A percentile compares a stretch with the other conserved stretches of the same genome.
Conservation (phyloP, 2,113 vertebrate species). For the Alligator sinensis region DNA sequence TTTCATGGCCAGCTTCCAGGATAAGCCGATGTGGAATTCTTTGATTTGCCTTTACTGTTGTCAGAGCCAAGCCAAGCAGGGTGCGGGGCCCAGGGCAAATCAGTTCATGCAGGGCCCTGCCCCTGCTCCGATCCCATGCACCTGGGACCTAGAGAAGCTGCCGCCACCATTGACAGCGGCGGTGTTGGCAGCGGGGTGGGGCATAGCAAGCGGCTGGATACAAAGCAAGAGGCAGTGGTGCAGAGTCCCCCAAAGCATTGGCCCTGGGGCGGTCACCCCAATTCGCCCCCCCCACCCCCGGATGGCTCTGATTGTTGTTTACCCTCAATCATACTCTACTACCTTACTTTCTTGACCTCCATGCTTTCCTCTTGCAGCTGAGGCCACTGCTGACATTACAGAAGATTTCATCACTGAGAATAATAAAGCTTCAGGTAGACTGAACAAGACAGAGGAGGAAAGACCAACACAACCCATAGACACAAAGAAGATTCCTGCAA, state of each 20-base stretch:
- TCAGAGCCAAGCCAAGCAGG: too few relatives aligned
- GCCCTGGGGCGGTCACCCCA: too few relatives aligned
- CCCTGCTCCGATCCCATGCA: too few relatives aligned
- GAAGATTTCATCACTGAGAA: not conserved
- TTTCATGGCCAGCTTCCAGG: constrained; percentile 14
- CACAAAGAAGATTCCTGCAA: constrained; percentile 11
- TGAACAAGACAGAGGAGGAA: constrained; percentile 9
- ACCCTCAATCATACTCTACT: constrained; percentile 53
- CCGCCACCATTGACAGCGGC: too few relatives aligned
- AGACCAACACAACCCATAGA: constrained; percentile 5
- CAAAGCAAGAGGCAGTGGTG: too few relatives aligned
- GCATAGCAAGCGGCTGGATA: too few relatives aligned
- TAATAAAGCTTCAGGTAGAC: constrained; percentile 28
- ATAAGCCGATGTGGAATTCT: constrained; percentile 23
- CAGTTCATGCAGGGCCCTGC: too few relatives aligned
- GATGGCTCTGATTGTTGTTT: not conserved
- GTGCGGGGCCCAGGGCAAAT: too few relatives aligned
- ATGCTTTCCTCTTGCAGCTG: constrained; percentile 39
- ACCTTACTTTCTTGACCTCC: constrained; percentile 20
- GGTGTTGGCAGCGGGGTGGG: too few relatives aligned
- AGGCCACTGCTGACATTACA: constrained; percentile 37
- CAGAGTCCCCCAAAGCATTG: too few relatives aligned
- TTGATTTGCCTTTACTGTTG: constrained; percentile 51
- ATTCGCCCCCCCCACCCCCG: too few relatives aligned
- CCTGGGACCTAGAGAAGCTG: too few relatives aligned